phyloP scores from a whole-genome alignment of 2,888 invertebrate species.

The Lasioglossum calceatum region DNA sequence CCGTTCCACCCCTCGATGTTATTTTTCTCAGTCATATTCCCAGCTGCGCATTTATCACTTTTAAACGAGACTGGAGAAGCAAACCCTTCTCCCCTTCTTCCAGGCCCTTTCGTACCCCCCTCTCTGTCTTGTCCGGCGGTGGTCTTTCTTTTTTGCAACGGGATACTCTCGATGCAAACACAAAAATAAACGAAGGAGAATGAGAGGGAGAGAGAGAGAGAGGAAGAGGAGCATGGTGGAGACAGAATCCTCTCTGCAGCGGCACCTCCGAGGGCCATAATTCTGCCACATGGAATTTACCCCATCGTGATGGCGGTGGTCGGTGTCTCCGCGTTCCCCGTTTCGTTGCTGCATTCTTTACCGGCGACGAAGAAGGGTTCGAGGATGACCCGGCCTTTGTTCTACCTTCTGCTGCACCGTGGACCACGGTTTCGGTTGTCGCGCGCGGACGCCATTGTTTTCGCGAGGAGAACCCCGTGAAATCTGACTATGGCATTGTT shows the following conservation, averaged over 20 bases:
- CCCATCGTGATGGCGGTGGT: conserved; percentile 53
- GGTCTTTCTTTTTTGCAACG: conserved; percentile 18
- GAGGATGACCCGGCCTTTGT: conserved; percentile 22
- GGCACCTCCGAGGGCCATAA: conserved; percentile 70
- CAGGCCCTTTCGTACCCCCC: conserved; percentile 27
- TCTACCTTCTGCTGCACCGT: background rate
- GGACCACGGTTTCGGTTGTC: conserved; percentile 2
- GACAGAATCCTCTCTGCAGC: conserved; percentile 57
- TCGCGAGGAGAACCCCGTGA: background rate
- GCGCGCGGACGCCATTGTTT: background rate
- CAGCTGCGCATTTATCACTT: conserved; percentile 83
- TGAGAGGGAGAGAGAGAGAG: conserved; percentile 36
- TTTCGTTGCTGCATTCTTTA: conserved; percentile 35
- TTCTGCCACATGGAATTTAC: conserved; percentile 71
- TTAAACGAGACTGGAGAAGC: conserved; percentile 77
- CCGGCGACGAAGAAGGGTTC: conserved; percentile 23
- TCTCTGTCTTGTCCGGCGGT: background rate
- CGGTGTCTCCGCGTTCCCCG: conserved; percentile 46
- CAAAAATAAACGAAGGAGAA: conserved; percentile 49
- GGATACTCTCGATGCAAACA: conserved; percentile 28
- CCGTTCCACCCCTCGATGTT: conserved; percentile 62
- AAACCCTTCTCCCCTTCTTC: conserved; percentile 13
- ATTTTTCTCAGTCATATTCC: conserved; percentile 84
- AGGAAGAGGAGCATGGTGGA: conserved; percentile 53
- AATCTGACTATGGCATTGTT: background rate